phyloP scores from a whole-genome alignment of 2,113 vertebrate species.

The Ploceus nigricollis region DNA sequence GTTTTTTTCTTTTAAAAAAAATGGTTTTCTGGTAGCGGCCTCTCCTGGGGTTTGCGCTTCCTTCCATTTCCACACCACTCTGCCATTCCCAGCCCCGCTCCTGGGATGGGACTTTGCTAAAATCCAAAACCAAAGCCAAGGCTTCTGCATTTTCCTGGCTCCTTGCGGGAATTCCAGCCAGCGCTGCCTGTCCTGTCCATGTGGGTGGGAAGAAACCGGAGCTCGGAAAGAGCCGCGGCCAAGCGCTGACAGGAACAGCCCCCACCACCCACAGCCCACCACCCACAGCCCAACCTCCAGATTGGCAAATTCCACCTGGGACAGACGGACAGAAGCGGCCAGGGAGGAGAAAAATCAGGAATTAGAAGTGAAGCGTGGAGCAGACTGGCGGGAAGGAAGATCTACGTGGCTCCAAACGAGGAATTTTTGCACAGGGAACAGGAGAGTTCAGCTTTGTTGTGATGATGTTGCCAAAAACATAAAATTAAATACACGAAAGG shows the following conservation, averaged over 20 bases:
- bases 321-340: fast-evolving
- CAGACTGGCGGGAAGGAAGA: neutral
- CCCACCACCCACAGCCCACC: neutral
- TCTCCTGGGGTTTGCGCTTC: neutral
- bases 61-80: neutral
- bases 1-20: neutral
- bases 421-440: neutral
- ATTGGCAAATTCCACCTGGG: neutral
- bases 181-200: neutral
- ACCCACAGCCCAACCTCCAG: neutral
- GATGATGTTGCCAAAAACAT: neutral
- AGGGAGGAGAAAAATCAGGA: neutral
- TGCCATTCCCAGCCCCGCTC: neutral
- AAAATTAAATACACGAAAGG: fast-evolving
- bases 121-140: neutral
- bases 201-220: conserved; percentile 33
- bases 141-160: conserved; percentile 34
- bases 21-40: neutral
- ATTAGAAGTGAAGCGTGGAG: neutral
- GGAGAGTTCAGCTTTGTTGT: neutral
- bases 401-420: neutral
- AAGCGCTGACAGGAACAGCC: conserved; percentile 65
- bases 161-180: conserved; percentile 61
- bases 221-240: conserved; percentile 47
- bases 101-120: neutral